Percentiles rank a stretch among this genome's conserved stretches.
Evolutionary conservation across 2,888 invertebrate genomes (phyloP).

Genomic region (Tridacna gigas): DNA sequence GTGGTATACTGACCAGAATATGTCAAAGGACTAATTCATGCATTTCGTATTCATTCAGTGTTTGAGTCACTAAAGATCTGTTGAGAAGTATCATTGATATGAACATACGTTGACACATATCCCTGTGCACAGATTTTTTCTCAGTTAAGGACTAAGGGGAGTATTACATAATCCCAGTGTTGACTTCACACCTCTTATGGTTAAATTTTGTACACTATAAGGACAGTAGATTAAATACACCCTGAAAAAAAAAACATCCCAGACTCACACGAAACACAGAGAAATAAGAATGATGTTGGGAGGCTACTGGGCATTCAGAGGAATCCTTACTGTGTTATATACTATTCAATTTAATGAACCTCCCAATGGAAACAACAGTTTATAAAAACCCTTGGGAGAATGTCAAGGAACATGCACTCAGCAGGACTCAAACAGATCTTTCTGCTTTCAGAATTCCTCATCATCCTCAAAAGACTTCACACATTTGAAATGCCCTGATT

Average conservation of each 20-base stretch:
- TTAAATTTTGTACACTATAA: not conserved
- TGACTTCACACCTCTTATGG: slow-evolving; percentile 17
- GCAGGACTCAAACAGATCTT: too few relatives aligned
- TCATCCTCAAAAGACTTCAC: not conserved
- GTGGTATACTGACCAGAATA: not conserved
- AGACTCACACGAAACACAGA: not conserved
- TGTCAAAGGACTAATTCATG: too few relatives aligned
- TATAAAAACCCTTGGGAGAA: too few relatives aligned
- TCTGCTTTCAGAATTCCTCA: too few relatives aligned
- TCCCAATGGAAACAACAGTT: too few relatives aligned
- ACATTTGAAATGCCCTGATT: not conserved
- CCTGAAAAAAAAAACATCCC: not conserved
- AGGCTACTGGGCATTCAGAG: not conserved
- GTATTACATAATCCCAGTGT: not conserved
- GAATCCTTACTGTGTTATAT: not conserved
- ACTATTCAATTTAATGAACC: not conserved
- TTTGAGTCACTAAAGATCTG: too few relatives aligned
- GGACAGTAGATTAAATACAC: slow-evolving; percentile 15
- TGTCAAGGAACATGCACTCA: too few relatives aligned
- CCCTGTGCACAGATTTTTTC: slow-evolving; percentile 21
- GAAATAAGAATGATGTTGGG: not conserved
- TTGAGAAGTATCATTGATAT: too few relatives aligned
- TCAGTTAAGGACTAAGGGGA: not conserved
- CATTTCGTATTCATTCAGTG: too few relatives aligned
- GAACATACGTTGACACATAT: not conserved